Conservation (phyloP, 2,113 vertebrate genomes). For the Erythrolamprus reginae region DNA sequence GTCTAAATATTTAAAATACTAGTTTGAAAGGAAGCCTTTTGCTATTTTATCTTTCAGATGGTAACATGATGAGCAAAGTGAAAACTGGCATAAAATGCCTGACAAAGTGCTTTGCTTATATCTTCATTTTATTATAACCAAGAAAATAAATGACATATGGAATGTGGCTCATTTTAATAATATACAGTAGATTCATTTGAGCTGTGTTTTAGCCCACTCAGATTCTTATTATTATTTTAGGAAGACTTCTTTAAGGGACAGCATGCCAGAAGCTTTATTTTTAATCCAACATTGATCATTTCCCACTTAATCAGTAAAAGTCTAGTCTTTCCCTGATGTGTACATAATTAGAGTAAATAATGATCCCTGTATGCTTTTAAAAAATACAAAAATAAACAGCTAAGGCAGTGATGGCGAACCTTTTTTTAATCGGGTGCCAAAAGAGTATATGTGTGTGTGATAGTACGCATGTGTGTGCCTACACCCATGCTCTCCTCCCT, state of each 20-base stretch:
- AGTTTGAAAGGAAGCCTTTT: conserved; percentile 44
- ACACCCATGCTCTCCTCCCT: too few species aligned
- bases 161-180: conserved; percentile 36
- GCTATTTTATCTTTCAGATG: conserved; percentile 52
- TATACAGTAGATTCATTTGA: not conserved
- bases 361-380: conserved; percentile 50
- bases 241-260: conserved; percentile 32
- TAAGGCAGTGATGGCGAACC: too few species aligned
- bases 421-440: too few species aligned
- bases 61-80: conserved; percentile 51
- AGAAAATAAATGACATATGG: conserved; percentile 46
- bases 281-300: conserved; percentile 15
- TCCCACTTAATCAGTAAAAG: conserved; percentile 44
- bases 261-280: conserved; percentile 36
- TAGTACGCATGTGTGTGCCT: too few species aligned
- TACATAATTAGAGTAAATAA: conserved; percentile 41
- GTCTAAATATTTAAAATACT: conserved; percentile 44
- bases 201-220: not conserved
- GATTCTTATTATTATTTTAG: conserved; percentile 18
- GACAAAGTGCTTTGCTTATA: conserved; percentile 25
- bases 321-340: conserved; percentile 29
- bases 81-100: conserved; percentile 30
- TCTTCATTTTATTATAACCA: conserved; percentile 46
- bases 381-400: conserved; percentile 22
- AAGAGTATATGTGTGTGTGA: too few species aligned